Evolutionary conservation across 1,140 invertebrate genomes (phyloP), one percentile per base, ranked within the genome.

Genomic region (Cherax destructor): DNA sequence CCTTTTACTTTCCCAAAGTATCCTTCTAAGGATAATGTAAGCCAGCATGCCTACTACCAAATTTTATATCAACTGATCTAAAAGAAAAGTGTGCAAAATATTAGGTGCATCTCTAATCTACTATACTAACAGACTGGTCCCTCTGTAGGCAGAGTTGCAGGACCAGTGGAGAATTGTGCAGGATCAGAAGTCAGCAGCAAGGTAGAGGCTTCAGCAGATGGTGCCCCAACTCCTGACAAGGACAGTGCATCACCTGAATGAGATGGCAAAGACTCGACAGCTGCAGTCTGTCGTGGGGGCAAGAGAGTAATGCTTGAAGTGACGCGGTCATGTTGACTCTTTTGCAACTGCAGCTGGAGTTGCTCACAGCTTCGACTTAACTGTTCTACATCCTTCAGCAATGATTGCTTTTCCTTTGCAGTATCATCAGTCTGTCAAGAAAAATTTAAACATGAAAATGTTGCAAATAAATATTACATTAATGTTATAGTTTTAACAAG

Each of bases 331-430:
- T 91, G 72, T 56, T 84, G 76, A 10, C 72, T 79, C 74, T 85
- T 88, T 21, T 83, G 69, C 41, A 88, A 50, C 81, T 88, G 85
- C 18, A 41, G 30, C 86, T 88, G 91, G 11, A 92, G 85, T 3
- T 50, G 47, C 47, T 92, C 91, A 72, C 91, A 92, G 59, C 69
- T 88, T 13, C 80, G 72, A 41, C 24, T 72, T 41, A 92, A 69
- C 59, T 88, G 80, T 50, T 92, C 91, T 24, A 92, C 78, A n/a
- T 92, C 91, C 10, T 92, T 92, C 79, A 83, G 24, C 13, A 92
- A 72, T 10, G n/a, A 2, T 56, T 92, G 91, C 50, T 84, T 81
- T 47, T 88, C 85, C 80, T 92, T 92, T 3, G 11, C 24, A 21
- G 49, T 41, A 18, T 92, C 91, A 56, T 92, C 91, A 69, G 69